Base-by-base conservation (phyloP, 2,797 vertebrate genomes). In the Tokudaia tokunoshimensis region DNA sequence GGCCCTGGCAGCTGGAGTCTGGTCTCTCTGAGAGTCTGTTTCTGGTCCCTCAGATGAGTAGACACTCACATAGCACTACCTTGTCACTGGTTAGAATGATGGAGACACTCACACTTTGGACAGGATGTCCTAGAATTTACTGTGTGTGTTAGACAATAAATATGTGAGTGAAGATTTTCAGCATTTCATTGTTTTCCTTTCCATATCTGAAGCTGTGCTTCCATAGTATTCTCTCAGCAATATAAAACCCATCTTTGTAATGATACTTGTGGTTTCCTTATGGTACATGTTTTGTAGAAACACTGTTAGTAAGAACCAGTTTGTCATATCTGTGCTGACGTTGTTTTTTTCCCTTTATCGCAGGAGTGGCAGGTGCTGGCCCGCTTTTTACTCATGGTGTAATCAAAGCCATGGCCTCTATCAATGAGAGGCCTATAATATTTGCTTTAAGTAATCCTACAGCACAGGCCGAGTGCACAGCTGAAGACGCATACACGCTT, bases 361-460 rank as follows among this genome's bases (percentile, higher is more conserved):
- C 97, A 99, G 99, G 99, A 78, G 99, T 99, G n/a, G 98, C 99
- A 7, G 99, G 99, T 95, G 99, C 99, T 0, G 99, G 99, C 3
- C 98, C 98, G 10, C 99, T 99, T 82, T 99, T 99, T 98, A 99
- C 99, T 70, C 98, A 99, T 41, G 99, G 99, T 0, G 99, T 99
- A 92, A 98, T 99, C 95, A 99, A 97, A 97, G 97, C 99, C 12
- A 99, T 99, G 99, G 99, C 98, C 19, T 74, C 97, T 4, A 98
- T 99, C 95, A 99, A 99, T 20, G 99, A 99, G 89, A 98, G 98
- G 0, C 99, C 99, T 52, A 98, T 99, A 55, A 99, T 99, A 92
- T 99, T 99, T 93, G 99, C 99, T 1, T 98, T 99, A 12, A 99
- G 99, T 96, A 99, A 99, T 98, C 99, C 99, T 3, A 99, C 99